Conservation (phyloP, 2,888 invertebrate genomes). For the Chrysolina haemoptera region DNA sequence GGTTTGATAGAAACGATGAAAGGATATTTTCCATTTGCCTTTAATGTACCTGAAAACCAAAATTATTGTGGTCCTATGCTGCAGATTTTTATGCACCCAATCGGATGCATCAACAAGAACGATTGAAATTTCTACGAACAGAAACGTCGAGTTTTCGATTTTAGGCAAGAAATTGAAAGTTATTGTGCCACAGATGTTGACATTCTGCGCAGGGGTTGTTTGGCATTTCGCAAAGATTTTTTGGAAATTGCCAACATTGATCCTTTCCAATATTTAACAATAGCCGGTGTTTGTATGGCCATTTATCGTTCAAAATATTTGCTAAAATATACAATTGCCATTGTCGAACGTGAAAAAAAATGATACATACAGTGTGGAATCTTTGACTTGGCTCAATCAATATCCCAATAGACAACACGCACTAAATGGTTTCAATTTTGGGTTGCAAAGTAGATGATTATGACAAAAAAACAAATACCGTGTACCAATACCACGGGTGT, state of each 20-base stretch:
- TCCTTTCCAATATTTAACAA: slow-evolving; percentile 19
- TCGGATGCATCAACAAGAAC: not conserved
- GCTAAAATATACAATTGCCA: not conserved
- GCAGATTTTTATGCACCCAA: not conserved
- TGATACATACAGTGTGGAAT: slow-evolving; percentile 7
- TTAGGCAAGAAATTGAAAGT: no score
- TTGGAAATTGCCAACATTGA: slow-evolving; percentile 9
- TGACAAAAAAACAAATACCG: slow-evolving; percentile 7
- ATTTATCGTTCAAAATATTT: slow-evolving; percentile 13
- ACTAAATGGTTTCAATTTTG: not conserved
- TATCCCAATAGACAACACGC: slow-evolving; percentile 14
- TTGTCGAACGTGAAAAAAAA: not conserved
- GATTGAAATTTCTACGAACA: slow-evolving; percentile 6
- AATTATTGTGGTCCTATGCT: slow-evolving; percentile 6
- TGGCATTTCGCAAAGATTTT: slow-evolving; percentile 12
- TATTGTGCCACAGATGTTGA: slow-evolving; percentile 8
- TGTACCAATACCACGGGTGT: slow-evolving; percentile 27
- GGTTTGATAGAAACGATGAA: not conserved
- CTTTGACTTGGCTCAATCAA: slow-evolving; percentile 19
- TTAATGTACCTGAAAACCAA: not conserved
- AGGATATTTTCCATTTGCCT: not conserved
- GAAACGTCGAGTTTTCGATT: not conserved
- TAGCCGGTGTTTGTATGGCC: slow-evolving; percentile 17
- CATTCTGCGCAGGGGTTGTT: slow-evolving; percentile 1
- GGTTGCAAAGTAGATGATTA: slow-evolving; percentile 24